A percentile compares a stretch with the other conserved stretches of the same genome.
Evolutionary conservation across 37 sponge, comb jelly and placozoan species (phyloP).

Genomic region (Axinella damicornis): DNA sequence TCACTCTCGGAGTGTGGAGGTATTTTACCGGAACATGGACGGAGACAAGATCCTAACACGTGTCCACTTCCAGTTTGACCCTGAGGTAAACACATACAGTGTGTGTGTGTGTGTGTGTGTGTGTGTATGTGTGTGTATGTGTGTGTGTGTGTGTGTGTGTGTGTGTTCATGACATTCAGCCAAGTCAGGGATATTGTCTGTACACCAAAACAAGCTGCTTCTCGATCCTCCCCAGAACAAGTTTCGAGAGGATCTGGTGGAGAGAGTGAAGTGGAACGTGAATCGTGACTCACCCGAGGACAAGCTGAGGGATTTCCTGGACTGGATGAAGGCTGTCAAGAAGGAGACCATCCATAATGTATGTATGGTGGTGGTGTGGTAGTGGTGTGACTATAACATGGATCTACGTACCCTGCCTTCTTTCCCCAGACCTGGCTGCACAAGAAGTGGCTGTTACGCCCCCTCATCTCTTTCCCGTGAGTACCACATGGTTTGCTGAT

Average conservation of each 20-base stretch:
- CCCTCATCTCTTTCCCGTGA: not conserved
- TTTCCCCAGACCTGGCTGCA: not conserved
- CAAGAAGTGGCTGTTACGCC: not conserved
- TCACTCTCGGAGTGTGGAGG: constrained; percentile 6
- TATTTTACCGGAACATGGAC: constrained; percentile 58
- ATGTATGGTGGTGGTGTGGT: not conserved
- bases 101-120: too few relatives aligned
- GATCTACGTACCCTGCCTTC: too few relatives aligned
- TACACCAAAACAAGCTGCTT: too few relatives aligned
- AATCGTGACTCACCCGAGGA: constrained; percentile 79
- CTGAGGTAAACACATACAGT: constrained; percentile 42
- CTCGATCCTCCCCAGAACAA: constrained; percentile 22
- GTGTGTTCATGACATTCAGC: too few relatives aligned
- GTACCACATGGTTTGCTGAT: not conserved
- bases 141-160: too few relatives aligned
- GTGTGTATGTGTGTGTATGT: too few relatives aligned
- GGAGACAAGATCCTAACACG: constrained; percentile 49
- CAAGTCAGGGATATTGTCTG: too few relatives aligned
- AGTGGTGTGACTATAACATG: too few relatives aligned
- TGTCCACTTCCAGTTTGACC: constrained; percentile 56
- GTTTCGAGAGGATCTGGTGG: constrained; percentile 69
- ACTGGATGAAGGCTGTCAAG: constrained; percentile 78
- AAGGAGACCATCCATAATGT: constrained; percentile 68
- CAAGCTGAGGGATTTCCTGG: constrained; percentile 85
- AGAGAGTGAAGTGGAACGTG: constrained; percentile 83